These are phyloP conservation scores for Thryonomys swinderianus DNA, from an alignment of 2,113 vertebrate species.

Conservation along the genomic window DNA sequence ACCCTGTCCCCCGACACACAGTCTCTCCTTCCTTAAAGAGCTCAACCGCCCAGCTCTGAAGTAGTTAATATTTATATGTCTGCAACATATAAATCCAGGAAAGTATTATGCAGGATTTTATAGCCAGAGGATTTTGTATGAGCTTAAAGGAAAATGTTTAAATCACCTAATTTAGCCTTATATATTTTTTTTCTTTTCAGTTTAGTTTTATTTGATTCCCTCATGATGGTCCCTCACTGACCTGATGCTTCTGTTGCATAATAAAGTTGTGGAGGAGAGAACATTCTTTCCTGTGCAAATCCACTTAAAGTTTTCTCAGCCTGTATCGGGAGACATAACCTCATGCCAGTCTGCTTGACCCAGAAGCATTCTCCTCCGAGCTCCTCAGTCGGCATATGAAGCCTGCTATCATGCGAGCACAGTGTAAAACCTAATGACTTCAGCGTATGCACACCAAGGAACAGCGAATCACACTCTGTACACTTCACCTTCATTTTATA, in stretches of 20 bases:
- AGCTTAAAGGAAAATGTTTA: conserved; percentile 92
- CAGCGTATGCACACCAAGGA: conserved; percentile 90
- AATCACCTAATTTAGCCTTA: conserved; percentile 92
- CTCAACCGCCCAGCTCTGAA: conserved; percentile 79
- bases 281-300: conserved; percentile 87
- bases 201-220: conserved; percentile 87
- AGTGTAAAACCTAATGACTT: conserved; percentile 90
- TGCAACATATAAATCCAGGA: conserved; percentile 90
- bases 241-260: conserved; percentile 89
- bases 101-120: conserved; percentile 91
- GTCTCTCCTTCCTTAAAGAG: conserved; percentile 46
- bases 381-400: conserved; percentile 88
- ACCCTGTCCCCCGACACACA: background rate
- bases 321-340: conserved; percentile 88
- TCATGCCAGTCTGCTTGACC: conserved; percentile 89
- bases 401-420: conserved; percentile 87
- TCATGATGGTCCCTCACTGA: conserved; percentile 87
- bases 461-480: conserved; percentile 89
- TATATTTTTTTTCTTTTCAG: conserved; percentile 83
- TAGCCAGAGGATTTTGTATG: conserved; percentile 91
- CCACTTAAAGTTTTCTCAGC: conserved; percentile 90
- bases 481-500: conserved; percentile 92
- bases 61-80: conserved; percentile 90
- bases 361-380: conserved; percentile 88
- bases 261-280: conserved; percentile 87